phyloP scores from a whole-genome alignment of 1,140 invertebrate genomes.

The Trachelipus rathkii region DNA sequence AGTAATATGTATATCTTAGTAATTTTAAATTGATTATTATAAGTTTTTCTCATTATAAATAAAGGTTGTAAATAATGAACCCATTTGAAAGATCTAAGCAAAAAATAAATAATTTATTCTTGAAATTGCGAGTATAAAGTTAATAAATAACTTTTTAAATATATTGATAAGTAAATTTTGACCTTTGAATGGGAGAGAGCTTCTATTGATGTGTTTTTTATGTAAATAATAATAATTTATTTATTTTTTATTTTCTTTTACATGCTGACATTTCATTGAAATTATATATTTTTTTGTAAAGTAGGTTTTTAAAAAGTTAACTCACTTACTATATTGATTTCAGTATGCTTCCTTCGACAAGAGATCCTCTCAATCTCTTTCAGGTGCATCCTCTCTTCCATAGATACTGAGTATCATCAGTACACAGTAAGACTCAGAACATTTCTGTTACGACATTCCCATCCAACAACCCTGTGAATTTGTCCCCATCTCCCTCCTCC shows the following conservation, averaged over 20 bases:
- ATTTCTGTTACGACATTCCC: slow-evolving; percentile 48
- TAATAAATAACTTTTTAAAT: not conserved
- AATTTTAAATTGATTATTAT: too few relatives aligned
- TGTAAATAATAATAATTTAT: not conserved
- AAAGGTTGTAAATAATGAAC: too few relatives aligned
- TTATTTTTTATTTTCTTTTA: too few relatives aligned
- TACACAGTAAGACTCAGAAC: not conserved
- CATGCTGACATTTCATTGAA: too few relatives aligned
- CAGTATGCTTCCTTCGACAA: slow-evolving; percentile 3
- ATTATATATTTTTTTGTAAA: too few relatives aligned
- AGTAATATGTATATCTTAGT: too few relatives aligned
- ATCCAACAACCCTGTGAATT: slow-evolving; percentile 57
- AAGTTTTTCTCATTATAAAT: too few relatives aligned
- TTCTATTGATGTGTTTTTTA: not conserved
- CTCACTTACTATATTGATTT: slow-evolving; percentile 5
- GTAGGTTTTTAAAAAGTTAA: not conserved
- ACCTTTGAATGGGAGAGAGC: not conserved
- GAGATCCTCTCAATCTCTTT: not conserved
- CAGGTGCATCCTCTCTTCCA: not conserved
- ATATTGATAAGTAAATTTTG: not conserved
- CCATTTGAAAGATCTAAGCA: too few relatives aligned
- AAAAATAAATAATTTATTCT: not conserved
- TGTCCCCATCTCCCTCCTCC: slow-evolving; percentile 60
- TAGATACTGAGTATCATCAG: not conserved
- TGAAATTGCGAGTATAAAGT: not conserved